phyloP scores from a whole-genome alignment of 2,113 vertebrate species.

The Zapus hudsonius region DNA sequence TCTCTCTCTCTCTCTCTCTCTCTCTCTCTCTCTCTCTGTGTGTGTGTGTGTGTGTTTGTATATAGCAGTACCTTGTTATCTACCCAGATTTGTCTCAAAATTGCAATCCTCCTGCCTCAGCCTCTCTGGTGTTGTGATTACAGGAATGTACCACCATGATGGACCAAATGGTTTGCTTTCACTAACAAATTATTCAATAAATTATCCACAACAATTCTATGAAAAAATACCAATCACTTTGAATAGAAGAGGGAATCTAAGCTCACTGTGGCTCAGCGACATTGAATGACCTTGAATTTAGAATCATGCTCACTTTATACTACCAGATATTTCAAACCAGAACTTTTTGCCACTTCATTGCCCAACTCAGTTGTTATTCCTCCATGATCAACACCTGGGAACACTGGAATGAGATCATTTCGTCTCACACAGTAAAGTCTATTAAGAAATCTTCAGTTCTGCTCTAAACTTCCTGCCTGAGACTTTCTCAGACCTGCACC shows the following conservation, averaged over 20 bases:
- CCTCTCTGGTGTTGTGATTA: background rate
- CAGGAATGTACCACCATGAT: background rate
- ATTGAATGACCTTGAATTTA: background rate
- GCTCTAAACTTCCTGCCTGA: background rate
- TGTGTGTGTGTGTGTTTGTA: no score
- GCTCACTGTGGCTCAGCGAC: background rate
- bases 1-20: no score
- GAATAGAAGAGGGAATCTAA: background rate
- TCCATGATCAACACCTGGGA: background rate
- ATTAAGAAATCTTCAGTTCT: background rate
- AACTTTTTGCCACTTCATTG: background rate
- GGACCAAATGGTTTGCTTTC: background rate
- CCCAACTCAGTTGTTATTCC: background rate
- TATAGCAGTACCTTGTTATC: background rate
- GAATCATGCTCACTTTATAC: background rate
- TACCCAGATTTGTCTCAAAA: background rate
- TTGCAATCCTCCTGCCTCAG: background rate
- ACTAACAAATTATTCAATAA: background rate
- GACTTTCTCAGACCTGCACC: background rate
- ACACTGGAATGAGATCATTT: accelerated
- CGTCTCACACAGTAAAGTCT: background rate
- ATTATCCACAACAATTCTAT: background rate
- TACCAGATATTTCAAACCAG: background rate
- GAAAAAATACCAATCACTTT: background rate
- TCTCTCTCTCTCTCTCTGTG: no score